Conservation (phyloP, 2,888 invertebrate species). For the Epinotia bilunana region DNA sequence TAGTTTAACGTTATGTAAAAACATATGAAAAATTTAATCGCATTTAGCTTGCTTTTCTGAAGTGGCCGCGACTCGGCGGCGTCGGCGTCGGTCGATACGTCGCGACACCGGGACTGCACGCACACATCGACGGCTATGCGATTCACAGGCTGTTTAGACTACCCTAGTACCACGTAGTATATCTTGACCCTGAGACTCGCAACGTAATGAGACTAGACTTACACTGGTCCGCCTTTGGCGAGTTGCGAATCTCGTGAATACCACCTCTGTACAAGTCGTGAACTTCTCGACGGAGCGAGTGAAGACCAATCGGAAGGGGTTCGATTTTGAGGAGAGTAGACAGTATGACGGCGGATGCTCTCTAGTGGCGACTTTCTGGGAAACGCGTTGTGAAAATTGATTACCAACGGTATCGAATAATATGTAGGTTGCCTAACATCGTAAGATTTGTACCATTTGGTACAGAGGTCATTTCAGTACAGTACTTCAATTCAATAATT, state of each 20-base stretch:
- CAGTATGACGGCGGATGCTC: background rate
- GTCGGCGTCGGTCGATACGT: conserved; percentile 72
- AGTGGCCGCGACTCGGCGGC: conserved; percentile 48
- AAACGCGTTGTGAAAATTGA: background rate
- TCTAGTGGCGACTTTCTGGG: background rate
- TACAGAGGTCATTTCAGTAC: too few species aligned
- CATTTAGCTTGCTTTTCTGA: conserved; percentile 33
- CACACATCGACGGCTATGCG: conserved; percentile 22
- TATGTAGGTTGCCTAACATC: too few species aligned
- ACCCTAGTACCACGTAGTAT: background rate
- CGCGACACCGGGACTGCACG: conserved; percentile 59
- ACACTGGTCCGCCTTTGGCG: background rate
- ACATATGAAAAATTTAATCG: conserved; percentile 9
- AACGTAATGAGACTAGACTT: background rate
- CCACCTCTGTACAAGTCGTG: too few species aligned
- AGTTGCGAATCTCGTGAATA: background rate
- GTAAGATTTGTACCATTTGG: too few species aligned
- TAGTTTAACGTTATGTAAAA: conserved; percentile 1
- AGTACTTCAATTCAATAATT: too few species aligned
- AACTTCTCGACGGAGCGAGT: background rate
- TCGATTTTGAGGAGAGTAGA: conserved; percentile 2
- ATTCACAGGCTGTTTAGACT: conserved; percentile 4
- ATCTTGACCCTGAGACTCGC: background rate
- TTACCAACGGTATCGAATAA: background rate
- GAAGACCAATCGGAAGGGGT: background rate